Evolutionary conservation across 1,140 invertebrate species (phyloP), one percentile per base, ranked within the genome.

Genomic region (Psix sp.): DNA sequence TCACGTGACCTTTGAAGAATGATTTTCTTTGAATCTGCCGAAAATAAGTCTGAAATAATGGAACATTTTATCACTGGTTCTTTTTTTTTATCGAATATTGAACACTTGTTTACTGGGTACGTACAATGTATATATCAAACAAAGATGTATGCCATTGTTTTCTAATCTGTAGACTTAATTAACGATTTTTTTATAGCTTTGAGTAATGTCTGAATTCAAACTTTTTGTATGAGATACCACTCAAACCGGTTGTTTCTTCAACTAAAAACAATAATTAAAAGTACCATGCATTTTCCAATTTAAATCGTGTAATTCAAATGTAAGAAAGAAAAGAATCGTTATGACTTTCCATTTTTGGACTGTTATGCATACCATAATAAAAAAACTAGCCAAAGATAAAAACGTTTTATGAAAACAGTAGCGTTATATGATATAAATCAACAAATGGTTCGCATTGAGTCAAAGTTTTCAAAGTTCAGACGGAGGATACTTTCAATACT

Each of bases 11-110:
- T 42, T 42, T 5, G 15, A 48, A 15, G 33, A 57, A 49, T 43
- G 7, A 43, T 48, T 49, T 57, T 36, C 42, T 26, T 70, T 60
- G 26, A 11, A 48, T 40, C 66, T 70, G 66, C 66, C 66, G 57
- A 70, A 62, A 20, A 70, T 29, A 70, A 70, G 66, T 62, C 66
- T 70, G 66, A 66, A 48, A 21, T 1, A 36, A 48, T 17, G 31
- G 56, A 70, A 59, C 54, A 51, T 59, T 70, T 70, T 60, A 59
- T 70, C 48, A 40, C 35, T 33, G 56, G 42, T n/a, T n/a, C n/a
- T n/a, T n/a, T 11, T 40, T 33, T 36, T n/a, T 24, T n/a, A 0
- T 29, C 29, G n/a, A 38, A 18, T 21, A 29, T 48, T 31, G 20
- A 13, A 36, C 15, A 48, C 11, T 48, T n/a, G 16, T 48, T 40